Evolutionary conservation across 2,888 invertebrate genomes (phyloP), one percentile per base, ranked within the genome.

Genomic region (Noctua janthe): DNA sequence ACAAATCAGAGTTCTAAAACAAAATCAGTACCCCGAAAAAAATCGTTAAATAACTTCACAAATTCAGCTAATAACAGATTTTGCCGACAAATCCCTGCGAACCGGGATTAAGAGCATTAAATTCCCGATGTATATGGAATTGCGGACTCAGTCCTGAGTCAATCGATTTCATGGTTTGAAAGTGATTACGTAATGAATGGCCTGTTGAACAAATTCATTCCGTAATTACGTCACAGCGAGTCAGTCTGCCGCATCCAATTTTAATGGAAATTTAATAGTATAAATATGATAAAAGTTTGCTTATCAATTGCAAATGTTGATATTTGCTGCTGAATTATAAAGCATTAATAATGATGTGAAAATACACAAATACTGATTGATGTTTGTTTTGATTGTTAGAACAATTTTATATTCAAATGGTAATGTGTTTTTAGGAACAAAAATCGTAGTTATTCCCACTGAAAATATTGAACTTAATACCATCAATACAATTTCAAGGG

Each of bases 31-130:
- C 8, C 64, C 54, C 2, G 20, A 77, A 86, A 86, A 83, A 84
- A 69, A 71, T 75, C 76, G 78, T 85, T 88, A 81, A 91, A 88
- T 89, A 89, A 90, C 87, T 90, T 85, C 69, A 79, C 83, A 82
- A 90, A 89, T 89, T 89, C 80, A 77, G 83, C 84, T 91, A 91
- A 91, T 91, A 89, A 91, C 89, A 85, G 82, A 90, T 89, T 91
- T 90, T 86, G 81, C 84, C 86, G 90, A 91, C 90, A 91, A 91
- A 92, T 91, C 91, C 90, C 83, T 79, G 80, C 79, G 84, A 87
- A 83, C 76, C 75, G 71, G 90, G 91, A 92, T 93, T 91, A 91
- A 87, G 79, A 89, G 87, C 88, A 88, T 92, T 91, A 90, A 91
- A 86, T 88, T 87, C 78, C 80, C 83, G 81, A 87, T 86, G 86